phyloP scores from a whole-genome alignment of 2,888 invertebrate species.

The Oligia fasciuncula region DNA sequence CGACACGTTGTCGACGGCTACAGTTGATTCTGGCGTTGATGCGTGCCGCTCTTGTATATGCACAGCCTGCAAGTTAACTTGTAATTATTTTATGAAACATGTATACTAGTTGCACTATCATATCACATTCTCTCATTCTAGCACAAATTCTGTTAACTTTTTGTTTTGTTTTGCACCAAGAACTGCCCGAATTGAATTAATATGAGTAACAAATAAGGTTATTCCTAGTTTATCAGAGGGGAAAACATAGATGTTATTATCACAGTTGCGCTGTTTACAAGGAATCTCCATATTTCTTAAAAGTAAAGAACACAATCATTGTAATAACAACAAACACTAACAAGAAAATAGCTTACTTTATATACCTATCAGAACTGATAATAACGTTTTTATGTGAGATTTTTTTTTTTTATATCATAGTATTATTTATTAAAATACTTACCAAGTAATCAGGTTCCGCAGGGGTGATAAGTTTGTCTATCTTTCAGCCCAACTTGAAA shows the following conservation, averaged over 20 bases:
- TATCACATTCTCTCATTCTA: background rate
- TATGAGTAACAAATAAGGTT: background rate
- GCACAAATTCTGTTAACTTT: background rate
- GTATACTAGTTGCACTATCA: background rate
- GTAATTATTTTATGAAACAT: background rate
- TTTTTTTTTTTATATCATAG: background rate
- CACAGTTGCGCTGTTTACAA: background rate
- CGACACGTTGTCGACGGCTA: too few species aligned
- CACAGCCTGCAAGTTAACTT: background rate
- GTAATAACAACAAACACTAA: background rate
- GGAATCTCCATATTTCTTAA: conserved; percentile 11
- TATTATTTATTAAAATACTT: background rate
- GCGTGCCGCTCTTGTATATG: too few species aligned
- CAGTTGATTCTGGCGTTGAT: too few species aligned
- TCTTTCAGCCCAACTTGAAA: too few species aligned
- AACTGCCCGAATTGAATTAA: background rate
- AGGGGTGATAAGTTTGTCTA: background rate
- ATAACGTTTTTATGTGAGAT: background rate
- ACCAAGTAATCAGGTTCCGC: background rate
- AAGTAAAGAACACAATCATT: conserved; percentile 21
- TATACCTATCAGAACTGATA: background rate
- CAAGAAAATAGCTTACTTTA: background rate
- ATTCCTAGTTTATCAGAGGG: conserved; percentile 11
- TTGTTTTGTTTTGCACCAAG: background rate
- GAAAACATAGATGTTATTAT: background rate